Evolutionary conservation across 2,888 invertebrate genomes (phyloP), one percentile per base, ranked within the genome.

Genomic region (Coelogynopora nodosa): DNA sequence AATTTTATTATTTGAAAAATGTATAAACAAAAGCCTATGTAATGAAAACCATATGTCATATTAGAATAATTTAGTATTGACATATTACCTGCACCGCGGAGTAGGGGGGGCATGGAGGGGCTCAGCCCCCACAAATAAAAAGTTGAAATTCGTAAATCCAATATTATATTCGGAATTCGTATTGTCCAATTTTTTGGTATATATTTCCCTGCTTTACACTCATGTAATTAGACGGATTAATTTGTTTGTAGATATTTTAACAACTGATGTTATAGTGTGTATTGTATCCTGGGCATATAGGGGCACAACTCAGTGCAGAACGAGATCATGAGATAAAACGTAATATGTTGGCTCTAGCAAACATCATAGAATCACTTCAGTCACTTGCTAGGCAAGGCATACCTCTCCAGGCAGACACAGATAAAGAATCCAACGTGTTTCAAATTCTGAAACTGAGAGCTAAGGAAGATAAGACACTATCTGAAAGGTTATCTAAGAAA

Each of bases 381-480:
- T 82, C 10, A 18, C 83, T 82, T 82, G 83, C 30, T 18, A 82
- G 29, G 31, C 83, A 82, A 82, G 83, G 83, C 30, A 30, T 30
- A 82, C 30, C 83, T 31, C 30, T 82, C 31, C 83, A 82, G 31
- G 83, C 27, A 82, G 83, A 82, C 31, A 82, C 83, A 82, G 83
- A 82, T 82, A 31, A 82, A 27, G 83, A 82, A 82, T 82, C 83
- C 30, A 82, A 82, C 29, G 30, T 82, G 30, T 82, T 82, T 82
- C 83, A 82, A 82, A 30, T 82, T 30, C 30, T 82, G 30, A 82
- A 82, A 82, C 83, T 82, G 30, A 82, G 83, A 82, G 83, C 83
- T 27, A 30, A 31, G 31, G 10, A 82, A 18, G 83, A 82, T 80
- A 74, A 74, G 74, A 74, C 74, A 74, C 74, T 74, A 74, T 74